Percentiles rank a stretch among this genome's conserved stretches.
These are phyloP conservation scores for Montipora capricornis DNA, from an alignment of 64 coral and sea anemone species.

Conservation along the genomic window DNA sequence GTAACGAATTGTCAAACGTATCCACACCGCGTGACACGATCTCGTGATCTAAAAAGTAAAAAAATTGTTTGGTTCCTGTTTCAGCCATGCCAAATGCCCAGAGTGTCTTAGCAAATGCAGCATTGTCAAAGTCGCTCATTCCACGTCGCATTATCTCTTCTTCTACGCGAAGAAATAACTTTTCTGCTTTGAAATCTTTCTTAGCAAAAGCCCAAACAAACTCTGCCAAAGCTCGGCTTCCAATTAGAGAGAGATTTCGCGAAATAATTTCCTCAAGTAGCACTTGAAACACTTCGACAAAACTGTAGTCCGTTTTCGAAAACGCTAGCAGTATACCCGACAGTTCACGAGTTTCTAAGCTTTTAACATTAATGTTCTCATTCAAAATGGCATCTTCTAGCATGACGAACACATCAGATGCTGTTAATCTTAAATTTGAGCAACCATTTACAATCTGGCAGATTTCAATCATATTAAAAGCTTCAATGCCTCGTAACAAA, in stretches of 20 bases:
- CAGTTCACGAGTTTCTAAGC: neutral
- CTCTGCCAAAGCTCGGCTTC: neutral
- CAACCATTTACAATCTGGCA: slow-evolving; percentile 30
- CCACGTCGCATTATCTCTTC: neutral
- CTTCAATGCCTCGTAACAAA: slow-evolving; percentile 3
- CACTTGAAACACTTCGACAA: neutral
- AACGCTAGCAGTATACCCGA: slow-evolving; percentile 20
- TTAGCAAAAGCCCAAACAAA: slow-evolving; percentile 35
- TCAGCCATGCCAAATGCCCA: slow-evolving; percentile 35
- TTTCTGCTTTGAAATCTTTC: neutral
- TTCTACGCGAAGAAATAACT: slow-evolving; percentile 13
- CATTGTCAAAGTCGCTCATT: neutral
- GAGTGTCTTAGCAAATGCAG: neutral
- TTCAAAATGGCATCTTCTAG: slow-evolving; percentile 35
- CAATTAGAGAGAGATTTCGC: neutral
- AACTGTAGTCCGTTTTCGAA: neutral
- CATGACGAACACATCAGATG: neutral
- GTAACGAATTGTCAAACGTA: neutral
- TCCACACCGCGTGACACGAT: neutral
- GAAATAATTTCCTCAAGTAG: slow-evolving; percentile 36
- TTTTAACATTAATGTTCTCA: neutral
- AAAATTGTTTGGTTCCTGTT: slow-evolving; percentile 31
- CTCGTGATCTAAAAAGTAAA: neutral
- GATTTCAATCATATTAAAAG: neutral
- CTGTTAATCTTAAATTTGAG: neutral